A percentile compares a stretch with the other conserved stretches of the same genome.
Conservation (phyloP, 2,797 vertebrate species). For the Echiichthys vipera region DNA sequence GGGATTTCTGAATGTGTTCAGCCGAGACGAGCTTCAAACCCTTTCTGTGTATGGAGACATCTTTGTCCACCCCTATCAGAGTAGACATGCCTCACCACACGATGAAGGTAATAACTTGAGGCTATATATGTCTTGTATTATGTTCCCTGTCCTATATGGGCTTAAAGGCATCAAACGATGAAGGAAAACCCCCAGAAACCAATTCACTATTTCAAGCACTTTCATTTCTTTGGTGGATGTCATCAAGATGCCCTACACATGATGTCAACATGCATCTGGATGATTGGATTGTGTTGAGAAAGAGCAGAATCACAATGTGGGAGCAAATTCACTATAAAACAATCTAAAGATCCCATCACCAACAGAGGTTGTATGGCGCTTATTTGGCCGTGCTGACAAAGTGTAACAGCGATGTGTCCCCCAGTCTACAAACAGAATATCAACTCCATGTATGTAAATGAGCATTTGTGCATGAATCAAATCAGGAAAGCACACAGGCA, state of each 20-base stretch:
- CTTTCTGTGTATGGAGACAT: slow-evolving; percentile 4
- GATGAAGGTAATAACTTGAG: slow-evolving; percentile 17
- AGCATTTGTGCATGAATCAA: slow-evolving; percentile 20
- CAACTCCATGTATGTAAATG: slow-evolving; percentile 18
- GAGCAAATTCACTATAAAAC: slow-evolving; percentile 14
- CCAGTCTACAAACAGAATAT: background rate
- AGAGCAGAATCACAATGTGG: slow-evolving; percentile 16
- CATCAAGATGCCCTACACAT: slow-evolving; percentile 4
- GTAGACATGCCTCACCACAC: slow-evolving; percentile 5
- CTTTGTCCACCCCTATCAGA: slow-evolving; percentile 29
- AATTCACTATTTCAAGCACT: slow-evolving; percentile 14
- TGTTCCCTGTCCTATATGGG: slow-evolving; percentile 6
- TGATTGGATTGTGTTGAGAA: slow-evolving; percentile 22
- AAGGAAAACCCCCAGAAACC: slow-evolving; percentile 28
- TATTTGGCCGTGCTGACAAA: background rate
- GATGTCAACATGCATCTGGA: background rate
- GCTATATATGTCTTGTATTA: slow-evolving; percentile 9
- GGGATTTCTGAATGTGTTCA: slow-evolving; percentile 43
- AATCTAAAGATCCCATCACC: slow-evolving; percentile 15
- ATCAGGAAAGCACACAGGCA: background rate
- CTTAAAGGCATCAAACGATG: slow-evolving; percentile 13
- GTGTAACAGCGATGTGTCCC: background rate
- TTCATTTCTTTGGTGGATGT: slow-evolving; percentile 25
- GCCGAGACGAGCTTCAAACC: slow-evolving; percentile 5
- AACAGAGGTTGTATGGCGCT: slow-evolving; percentile 2